phyloP scores from a whole-genome alignment of 2,888 invertebrate species.

The Auanema sp. region DNA sequence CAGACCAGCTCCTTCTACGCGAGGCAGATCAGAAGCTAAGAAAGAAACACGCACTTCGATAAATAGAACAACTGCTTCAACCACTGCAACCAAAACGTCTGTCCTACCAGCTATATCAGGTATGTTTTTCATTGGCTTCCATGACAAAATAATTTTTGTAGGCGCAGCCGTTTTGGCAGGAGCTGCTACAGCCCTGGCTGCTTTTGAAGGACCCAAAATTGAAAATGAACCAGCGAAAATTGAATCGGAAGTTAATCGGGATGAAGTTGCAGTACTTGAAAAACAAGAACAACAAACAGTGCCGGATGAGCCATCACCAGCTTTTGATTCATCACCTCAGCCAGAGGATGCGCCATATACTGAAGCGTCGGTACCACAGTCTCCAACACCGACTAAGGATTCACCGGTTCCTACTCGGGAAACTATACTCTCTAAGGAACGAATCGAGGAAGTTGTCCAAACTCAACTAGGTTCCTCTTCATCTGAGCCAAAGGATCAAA shows the following conservation, averaged over 20 bases:
- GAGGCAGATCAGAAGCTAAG: slow-evolving; percentile 33
- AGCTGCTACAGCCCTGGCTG: slow-evolving; percentile 25
- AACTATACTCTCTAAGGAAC: not conserved
- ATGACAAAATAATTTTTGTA: slow-evolving; percentile 21
- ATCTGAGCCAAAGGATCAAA: not conserved
- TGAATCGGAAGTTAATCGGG: slow-evolving; percentile 10
- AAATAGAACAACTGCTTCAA: slow-evolving; percentile 19
- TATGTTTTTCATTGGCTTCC: slow-evolving; percentile 15
- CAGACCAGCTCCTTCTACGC: slow-evolving; percentile 27
- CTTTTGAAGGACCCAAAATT: not conserved
- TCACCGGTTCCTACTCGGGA: slow-evolving; percentile 16
- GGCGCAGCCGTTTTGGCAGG: slow-evolving; percentile 28
- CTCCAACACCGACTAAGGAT: slow-evolving; percentile 4
- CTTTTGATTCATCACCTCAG: slow-evolving; percentile 16
- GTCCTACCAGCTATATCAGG: slow-evolving; percentile 18
- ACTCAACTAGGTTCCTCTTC: not conserved
- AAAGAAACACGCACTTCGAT: slow-evolving; percentile 23
- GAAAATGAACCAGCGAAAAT: not conserved
- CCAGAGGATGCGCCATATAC: not conserved
- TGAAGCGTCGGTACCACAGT: not conserved
- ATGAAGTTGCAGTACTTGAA: slow-evolving; percentile 4
- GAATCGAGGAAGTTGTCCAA: not conserved
- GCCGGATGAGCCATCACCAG: slow-evolving; percentile 21
- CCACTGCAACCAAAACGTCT: slow-evolving; percentile 8
- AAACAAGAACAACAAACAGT: not conserved